These are phyloP conservation scores for Brachyptera risi DNA, from an alignment of 2,888 invertebrate species.

Conservation along the genomic window DNA sequence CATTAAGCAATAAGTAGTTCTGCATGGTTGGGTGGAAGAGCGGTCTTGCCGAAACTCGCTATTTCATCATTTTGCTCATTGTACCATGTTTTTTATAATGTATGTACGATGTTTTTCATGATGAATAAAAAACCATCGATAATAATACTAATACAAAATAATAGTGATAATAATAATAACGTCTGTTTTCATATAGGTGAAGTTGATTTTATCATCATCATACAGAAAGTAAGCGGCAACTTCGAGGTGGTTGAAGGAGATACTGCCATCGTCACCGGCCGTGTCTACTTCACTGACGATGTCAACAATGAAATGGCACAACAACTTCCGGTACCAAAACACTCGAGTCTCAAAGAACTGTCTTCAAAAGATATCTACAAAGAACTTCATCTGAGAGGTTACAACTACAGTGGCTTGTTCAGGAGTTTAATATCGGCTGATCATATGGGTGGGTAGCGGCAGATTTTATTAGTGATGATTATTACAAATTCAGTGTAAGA, in stretches of 20 bases:
- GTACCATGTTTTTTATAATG: too few species aligned
- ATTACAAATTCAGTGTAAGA: too few species aligned
- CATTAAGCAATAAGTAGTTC: too few species aligned
- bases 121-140: too few species aligned
- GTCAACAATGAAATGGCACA: not conserved
- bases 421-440: conserved; percentile 17
- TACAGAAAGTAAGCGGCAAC: conserved; percentile 29
- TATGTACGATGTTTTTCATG: too few species aligned
- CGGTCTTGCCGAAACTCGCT: too few species aligned
- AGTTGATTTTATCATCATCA: conserved; percentile 30
- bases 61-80: too few species aligned
- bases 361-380: conserved; percentile 58
- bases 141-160: too few species aligned
- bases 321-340: not conserved
- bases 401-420: conserved; percentile 60
- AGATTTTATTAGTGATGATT: too few species aligned
- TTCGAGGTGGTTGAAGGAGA: conserved; percentile 32
- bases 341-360: not conserved
- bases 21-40: too few species aligned
- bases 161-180: too few species aligned
- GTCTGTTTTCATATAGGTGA: too few species aligned
- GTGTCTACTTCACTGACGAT: not conserved
- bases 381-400: conserved; percentile 66
- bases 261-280: conserved; percentile 24
- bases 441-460: conserved; percentile 16